These are phyloP conservation scores for Himalopsyche kuldschensis DNA, from an alignment of 2,888 invertebrate genomes.

Conservation along the genomic window DNA sequence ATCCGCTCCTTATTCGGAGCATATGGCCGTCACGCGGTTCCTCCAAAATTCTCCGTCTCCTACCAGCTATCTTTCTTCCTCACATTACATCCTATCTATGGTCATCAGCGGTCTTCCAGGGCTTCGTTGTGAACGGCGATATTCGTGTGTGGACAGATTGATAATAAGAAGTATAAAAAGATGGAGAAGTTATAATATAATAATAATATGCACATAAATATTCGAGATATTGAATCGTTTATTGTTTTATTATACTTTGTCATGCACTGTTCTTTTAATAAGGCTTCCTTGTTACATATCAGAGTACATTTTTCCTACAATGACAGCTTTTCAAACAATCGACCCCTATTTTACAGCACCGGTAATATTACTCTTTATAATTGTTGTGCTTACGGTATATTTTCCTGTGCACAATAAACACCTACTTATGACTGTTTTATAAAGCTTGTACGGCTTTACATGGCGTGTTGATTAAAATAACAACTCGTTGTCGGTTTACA, in stretches of 20 bases:
- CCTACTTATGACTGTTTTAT: not conserved
- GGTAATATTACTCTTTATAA: not conserved
- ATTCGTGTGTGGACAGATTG: no score
- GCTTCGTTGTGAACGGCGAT: no score
- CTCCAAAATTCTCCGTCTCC: no score
- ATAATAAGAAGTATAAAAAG: no score
- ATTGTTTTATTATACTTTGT: not conserved
- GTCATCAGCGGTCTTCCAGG: no score
- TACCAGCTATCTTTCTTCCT: no score
- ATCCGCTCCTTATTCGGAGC: no score
- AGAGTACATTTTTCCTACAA: conserved; percentile 7
- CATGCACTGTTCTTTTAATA: not conserved
- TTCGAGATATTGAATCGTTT: not conserved
- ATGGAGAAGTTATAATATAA: not conserved
- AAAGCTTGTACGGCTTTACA: conserved; percentile 13
- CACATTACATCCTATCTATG: no score
- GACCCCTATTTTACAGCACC: not conserved
- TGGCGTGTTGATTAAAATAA: conserved; percentile 17
- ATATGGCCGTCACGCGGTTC: no score
- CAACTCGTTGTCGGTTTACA: not conserved
- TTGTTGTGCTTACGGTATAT: not conserved
- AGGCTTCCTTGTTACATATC: conserved; percentile 19
- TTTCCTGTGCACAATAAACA: not conserved
- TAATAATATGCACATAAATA: no score
- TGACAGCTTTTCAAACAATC: not conserved